phyloP scores from a whole-genome alignment of 2,113 vertebrate genomes.

The Alligator mississippiensis region DNA sequence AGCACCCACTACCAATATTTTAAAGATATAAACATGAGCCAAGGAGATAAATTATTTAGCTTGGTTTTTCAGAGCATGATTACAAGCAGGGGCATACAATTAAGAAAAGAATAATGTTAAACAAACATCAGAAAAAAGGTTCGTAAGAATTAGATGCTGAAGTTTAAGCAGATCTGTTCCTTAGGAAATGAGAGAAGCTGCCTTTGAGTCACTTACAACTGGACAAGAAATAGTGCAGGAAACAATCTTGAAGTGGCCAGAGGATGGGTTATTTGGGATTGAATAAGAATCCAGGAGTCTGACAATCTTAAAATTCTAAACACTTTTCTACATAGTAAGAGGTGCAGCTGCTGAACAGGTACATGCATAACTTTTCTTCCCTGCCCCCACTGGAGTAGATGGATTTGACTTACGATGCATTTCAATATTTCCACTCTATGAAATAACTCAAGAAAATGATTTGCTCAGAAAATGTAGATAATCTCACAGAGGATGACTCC shows the following conservation, averaged over 20 bases:
- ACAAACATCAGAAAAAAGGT: neutral
- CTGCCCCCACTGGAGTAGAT: neutral
- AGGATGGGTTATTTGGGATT: neutral
- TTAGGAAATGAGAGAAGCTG: neutral
- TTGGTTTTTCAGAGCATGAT: neutral
- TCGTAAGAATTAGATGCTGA: neutral
- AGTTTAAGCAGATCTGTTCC: neutral
- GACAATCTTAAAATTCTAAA: neutral
- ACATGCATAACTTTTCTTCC: neutral
- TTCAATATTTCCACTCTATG: neutral
- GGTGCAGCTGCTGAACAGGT: neutral
- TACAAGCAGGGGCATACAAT: conserved; percentile 9
- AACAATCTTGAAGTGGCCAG: neutral
- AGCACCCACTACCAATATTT: neutral
- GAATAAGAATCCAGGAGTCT: neutral
- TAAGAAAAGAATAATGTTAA: neutral
- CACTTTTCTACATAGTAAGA: neutral
- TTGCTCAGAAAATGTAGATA: neutral
- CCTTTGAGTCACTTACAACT: neutral
- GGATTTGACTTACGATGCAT: neutral
- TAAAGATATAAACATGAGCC: neutral
- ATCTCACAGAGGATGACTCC: neutral
- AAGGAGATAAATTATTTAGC: neutral
- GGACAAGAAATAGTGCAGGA: neutral
- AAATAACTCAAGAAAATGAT: neutral